These are phyloP conservation scores for Holocentrus rufus DNA, from an alignment of 2,797 vertebrate genomes.

Conservation along the genomic window DNA sequence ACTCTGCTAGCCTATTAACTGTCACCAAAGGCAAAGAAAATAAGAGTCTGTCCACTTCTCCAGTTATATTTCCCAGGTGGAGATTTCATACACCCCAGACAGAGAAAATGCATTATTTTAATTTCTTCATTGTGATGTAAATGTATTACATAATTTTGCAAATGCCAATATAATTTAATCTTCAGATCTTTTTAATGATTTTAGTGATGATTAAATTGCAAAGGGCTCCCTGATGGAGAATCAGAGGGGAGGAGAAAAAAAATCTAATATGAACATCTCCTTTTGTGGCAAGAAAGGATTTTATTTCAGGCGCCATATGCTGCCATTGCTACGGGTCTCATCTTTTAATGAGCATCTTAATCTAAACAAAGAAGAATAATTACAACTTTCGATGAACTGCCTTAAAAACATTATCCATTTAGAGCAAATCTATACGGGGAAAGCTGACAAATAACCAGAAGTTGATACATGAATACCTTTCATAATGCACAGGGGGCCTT, in stretches of 20 bases:
- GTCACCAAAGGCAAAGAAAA: conserved; percentile 84
- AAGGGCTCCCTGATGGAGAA: conserved; percentile 86
- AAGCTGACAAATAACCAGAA: conserved; percentile 10
- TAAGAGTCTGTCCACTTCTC: conserved; percentile 84
- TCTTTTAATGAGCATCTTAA: conserved; percentile 76
- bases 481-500: neutral
- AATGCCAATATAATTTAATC: conserved; percentile 92
- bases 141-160: conserved; percentile 91
- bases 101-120: conserved; percentile 89
- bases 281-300: conserved; percentile 84
- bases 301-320: conserved; percentile 80
- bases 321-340: conserved; percentile 72
- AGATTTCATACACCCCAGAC: conserved; percentile 85
- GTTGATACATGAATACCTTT: neutral
- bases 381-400: conserved; percentile 62
- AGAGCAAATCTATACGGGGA: conserved; percentile 56
- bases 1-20: conserved; percentile 80
- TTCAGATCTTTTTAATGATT: conserved; percentile 91
- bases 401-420: conserved; percentile 54
- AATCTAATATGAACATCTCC: conserved; percentile 87
- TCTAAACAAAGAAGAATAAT: conserved; percentile 77
- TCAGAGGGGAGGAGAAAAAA: conserved; percentile 80
- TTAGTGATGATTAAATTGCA: conserved; percentile 90
- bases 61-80: conserved; percentile 87
- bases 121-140: conserved; percentile 92